A percentile compares a stretch with the other conserved stretches of the same genome.
Evolutionary conservation across 2,113 vertebrate species (phyloP).

Genomic region (Puffinus mauretanicus): DNA sequence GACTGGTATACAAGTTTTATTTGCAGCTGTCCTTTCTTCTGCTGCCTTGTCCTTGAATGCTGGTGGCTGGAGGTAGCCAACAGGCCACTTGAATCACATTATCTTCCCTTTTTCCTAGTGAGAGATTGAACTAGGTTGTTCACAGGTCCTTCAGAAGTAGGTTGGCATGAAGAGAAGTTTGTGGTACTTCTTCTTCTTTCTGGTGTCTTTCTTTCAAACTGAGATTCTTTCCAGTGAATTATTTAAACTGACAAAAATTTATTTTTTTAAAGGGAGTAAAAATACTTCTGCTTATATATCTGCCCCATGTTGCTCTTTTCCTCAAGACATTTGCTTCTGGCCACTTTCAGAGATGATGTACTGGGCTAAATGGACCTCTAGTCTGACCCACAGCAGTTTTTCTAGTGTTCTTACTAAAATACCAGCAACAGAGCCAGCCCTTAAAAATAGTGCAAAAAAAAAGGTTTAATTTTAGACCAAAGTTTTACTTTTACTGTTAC

Average conservation of each 20-base stretch:
- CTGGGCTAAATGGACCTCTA: background rate
- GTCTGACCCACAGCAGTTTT: constrained; percentile 3
- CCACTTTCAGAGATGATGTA: background rate
- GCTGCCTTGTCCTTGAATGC: background rate
- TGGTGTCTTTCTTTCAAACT: background rate
- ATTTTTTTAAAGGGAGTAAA: background rate
- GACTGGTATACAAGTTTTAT: background rate
- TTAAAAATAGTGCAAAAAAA: background rate
- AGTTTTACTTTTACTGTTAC: background rate
- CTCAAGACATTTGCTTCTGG: background rate
- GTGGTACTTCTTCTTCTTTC: background rate
- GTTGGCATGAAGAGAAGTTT: background rate
- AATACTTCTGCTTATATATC: background rate
- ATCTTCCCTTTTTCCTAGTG: background rate
- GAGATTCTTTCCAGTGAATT: background rate
- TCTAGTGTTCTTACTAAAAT: background rate
- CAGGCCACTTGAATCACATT: background rate
- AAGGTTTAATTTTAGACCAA: background rate
- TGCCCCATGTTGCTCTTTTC: background rate
- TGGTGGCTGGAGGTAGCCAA: background rate
- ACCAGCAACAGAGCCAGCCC: background rate
- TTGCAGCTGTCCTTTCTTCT: background rate
- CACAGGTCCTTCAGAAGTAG: background rate
- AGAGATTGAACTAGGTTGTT: background rate
- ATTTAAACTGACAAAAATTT: background rate